A percentile compares a stretch with the other conserved stretches of the same genome.
Conservation (phyloP, 2,888 invertebrate genomes). For the Atethmia centrago region DNA sequence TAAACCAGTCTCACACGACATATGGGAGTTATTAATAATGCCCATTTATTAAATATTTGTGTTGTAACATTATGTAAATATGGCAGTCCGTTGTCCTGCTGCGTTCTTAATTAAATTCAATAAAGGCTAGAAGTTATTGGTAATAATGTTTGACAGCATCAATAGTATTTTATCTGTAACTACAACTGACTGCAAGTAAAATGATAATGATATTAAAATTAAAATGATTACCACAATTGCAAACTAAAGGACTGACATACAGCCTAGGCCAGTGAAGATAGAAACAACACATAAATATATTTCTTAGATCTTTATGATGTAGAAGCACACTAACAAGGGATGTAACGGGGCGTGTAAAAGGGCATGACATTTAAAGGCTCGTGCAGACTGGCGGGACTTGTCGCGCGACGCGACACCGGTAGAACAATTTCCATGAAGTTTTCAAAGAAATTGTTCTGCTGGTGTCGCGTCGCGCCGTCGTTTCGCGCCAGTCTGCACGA, state of each 20-base stretch:
- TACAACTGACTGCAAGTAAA: background rate
- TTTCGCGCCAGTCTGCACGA: too few species aligned
- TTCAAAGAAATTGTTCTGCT: too few species aligned
- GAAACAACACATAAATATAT: background rate
- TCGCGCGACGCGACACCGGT: too few species aligned
- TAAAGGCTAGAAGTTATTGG: constrained; percentile 19
- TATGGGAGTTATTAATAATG: constrained; percentile 46
- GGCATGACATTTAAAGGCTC: too few species aligned
- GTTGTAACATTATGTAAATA: constrained; percentile 38
- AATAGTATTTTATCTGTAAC: constrained; percentile 12
- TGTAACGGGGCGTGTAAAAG: background rate
- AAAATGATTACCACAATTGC: background rate
- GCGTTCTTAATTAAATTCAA: constrained; percentile 54
- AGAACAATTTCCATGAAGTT: too few species aligned
- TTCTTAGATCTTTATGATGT: background rate
- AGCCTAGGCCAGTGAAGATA: background rate
- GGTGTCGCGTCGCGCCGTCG: too few species aligned
- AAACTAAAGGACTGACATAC: background rate
- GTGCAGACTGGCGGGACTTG: too few species aligned
- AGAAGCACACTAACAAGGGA: background rate
- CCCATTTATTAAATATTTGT: constrained; percentile 17
- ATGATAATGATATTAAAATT: background rate
- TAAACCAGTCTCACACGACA: constrained; percentile 12
- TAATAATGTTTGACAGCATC: background rate
- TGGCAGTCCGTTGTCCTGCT: constrained; percentile 28